phyloP scores from a whole-genome alignment of 2,888 invertebrate genomes.

The Meta bourneti region DNA sequence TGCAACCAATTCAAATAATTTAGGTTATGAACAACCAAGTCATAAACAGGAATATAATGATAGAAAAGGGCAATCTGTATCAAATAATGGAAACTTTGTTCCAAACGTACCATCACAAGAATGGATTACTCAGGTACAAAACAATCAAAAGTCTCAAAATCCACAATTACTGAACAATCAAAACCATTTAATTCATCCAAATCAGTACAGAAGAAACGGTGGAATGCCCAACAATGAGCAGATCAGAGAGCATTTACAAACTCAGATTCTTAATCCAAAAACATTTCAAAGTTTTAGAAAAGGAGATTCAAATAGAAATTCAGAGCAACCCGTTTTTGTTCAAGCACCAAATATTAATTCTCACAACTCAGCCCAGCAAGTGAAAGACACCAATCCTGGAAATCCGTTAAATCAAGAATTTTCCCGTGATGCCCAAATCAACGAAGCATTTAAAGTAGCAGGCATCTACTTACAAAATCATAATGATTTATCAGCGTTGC shows the following conservation, averaged over 20 bases:
- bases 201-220: conserved; percentile 21
- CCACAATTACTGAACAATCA: neutral
- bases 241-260: neutral
- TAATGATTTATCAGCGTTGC: neutral
- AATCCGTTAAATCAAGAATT: conserved; percentile 26
- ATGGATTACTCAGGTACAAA: neutral
- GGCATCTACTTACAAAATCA: conserved; percentile 52
- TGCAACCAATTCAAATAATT: neutral
- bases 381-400: neutral
- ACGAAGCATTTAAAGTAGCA: conserved; percentile 47
- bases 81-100: neutral
- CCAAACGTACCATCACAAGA: neutral
- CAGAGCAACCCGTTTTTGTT: neutral
- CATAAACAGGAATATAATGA: neutral
- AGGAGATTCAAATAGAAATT: neutral
- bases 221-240: neutral
- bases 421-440: conserved; percentile 24
- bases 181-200: conserved; percentile 1
- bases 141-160: conserved; percentile 3
- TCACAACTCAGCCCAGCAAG: neutral
- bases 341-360: neutral
- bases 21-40: neutral
- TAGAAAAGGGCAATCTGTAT: neutral
- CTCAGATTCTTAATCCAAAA: neutral
- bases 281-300: neutral